These are phyloP conservation scores for Apoda limacodes DNA, from an alignment of 2,888 invertebrate genomes.

Conservation along the genomic window DNA sequence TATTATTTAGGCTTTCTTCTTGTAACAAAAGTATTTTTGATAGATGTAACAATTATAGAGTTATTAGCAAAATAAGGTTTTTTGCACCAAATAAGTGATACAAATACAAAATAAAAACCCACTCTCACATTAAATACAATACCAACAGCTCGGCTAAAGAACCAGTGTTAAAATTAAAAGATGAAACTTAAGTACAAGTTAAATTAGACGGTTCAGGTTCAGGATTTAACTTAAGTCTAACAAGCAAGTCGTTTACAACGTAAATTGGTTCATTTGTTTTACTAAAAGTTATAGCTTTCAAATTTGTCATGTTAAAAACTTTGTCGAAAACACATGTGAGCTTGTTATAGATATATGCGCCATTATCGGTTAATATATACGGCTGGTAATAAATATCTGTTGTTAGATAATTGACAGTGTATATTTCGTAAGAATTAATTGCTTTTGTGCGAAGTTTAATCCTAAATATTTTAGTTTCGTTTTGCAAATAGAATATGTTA, in stretches of 20 bases:
- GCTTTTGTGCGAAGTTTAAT: slow-evolving; percentile 42
- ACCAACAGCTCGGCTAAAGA: no score
- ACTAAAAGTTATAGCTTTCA: slow-evolving; percentile 41
- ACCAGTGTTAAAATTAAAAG: no score
- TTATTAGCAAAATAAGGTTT: no score
- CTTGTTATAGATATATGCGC: slow-evolving; percentile 47
- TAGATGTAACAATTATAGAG: no score
- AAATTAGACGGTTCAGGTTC: no score
- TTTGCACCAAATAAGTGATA: no score
- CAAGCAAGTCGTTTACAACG: slow-evolving; percentile 38
- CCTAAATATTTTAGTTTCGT: slow-evolving; percentile 34
- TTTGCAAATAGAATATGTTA: slow-evolving; percentile 41
- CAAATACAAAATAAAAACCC: no score
- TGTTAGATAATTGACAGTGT: slow-evolving; percentile 29
- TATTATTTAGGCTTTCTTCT: no score
- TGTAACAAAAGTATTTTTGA: no score
- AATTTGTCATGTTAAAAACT: slow-evolving; percentile 32
- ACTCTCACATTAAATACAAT: no score
- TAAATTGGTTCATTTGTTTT: slow-evolving; percentile 42
- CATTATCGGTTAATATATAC: slow-evolving; percentile 35
- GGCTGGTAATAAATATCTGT: slow-evolving; percentile 36
- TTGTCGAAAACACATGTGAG: slow-evolving; percentile 51
- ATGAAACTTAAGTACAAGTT: no score
- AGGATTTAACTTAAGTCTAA: slow-evolving; percentile 35
- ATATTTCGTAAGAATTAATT: slow-evolving; percentile 38